phyloP scores from a whole-genome alignment of 2,113 vertebrate genomes.

The Atlantisia rogersi region DNA sequence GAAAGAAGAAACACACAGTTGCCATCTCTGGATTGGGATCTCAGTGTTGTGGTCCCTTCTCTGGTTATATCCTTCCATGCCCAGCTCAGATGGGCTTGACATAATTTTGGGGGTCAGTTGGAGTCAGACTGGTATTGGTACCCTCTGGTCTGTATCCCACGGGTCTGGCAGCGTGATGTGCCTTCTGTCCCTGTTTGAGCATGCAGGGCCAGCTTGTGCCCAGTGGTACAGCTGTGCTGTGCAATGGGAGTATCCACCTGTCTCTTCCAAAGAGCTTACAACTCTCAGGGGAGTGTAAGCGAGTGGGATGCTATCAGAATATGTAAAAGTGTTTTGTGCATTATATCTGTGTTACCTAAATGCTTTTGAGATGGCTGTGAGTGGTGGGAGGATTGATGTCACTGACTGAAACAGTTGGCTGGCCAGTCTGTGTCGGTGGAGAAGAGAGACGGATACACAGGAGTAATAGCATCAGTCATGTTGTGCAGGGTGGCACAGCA shows the following conservation, averaged over 20 bases:
- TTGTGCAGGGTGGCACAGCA: background rate
- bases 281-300: background rate
- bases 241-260: background rate
- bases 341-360: background rate
- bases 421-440: background rate
- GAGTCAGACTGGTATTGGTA: fast-evolving
- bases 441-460: background rate
- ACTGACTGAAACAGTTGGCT: background rate
- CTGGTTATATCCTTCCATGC: background rate
- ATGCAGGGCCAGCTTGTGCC: background rate
- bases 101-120: background rate
- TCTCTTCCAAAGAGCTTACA: background rate
- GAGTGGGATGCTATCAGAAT: background rate
- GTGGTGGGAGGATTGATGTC: background rate
- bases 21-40: background rate
- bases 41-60: background rate
- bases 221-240: background rate
- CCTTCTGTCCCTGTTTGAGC: background rate
- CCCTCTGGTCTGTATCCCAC: background rate
- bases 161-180: background rate
- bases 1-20: background rate
- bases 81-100: background rate
- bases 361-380: background rate
- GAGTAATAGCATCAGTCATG: background rate
- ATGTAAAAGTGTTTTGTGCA: background rate